These are phyloP conservation scores for Antheraea assamensis DNA, from an alignment of 2,888 invertebrate species.

Conservation along the genomic window DNA sequence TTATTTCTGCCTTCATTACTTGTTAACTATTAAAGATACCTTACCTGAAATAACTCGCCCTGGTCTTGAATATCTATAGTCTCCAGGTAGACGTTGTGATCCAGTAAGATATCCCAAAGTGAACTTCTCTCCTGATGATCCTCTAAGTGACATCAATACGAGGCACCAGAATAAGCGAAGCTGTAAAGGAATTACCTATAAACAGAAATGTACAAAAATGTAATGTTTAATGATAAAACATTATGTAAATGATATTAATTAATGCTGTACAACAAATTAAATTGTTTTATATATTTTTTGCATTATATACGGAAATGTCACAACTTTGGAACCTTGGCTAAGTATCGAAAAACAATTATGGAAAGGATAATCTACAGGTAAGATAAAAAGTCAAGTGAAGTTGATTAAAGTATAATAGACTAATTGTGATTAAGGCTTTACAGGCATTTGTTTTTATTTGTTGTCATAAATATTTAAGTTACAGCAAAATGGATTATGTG, in stretches of 20 bases:
- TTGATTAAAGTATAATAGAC: no score
- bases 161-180: constrained; percentile 63
- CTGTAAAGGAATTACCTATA: constrained; percentile 44
- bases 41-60: constrained; percentile 82
- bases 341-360: no score
- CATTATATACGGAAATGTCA: neutral
- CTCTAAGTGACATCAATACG: constrained; percentile 46
- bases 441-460: no score
- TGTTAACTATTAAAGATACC: neutral
- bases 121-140: constrained; percentile 80
- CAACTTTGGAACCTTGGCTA: neutral
- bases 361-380: no score
- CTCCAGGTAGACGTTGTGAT: constrained; percentile 89
- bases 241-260: constrained; percentile 18
- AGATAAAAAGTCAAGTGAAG: no score
- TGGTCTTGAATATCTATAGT: constrained; percentile 90
- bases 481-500: no score
- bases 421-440: no score
- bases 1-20: neutral
- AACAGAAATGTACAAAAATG: constrained; percentile 19
- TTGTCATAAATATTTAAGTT: no score
- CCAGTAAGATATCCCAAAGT: constrained; percentile 93
- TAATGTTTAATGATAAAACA: neutral
- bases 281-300: neutral
- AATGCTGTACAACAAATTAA: neutral